These are phyloP conservation scores for Chroicocephalus ridibundus DNA, from an alignment of 2,113 vertebrate species.

Conservation along the genomic window DNA sequence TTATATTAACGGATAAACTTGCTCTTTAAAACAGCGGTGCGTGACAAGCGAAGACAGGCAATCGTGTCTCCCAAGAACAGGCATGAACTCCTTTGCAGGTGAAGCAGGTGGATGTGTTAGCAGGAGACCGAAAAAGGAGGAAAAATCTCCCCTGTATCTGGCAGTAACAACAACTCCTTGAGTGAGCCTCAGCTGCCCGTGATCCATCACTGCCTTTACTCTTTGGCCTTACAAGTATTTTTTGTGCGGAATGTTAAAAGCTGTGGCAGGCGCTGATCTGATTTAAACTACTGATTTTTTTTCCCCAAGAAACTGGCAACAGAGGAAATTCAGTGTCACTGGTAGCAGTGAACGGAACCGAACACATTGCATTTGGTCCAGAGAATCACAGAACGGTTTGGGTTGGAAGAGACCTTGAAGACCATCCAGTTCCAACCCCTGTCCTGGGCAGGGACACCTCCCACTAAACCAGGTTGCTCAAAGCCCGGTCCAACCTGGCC, in stretches of 20 bases:
- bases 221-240: background rate
- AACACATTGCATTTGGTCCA: background rate
- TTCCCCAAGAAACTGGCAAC: background rate
- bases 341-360: background rate
- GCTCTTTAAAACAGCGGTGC: background rate
- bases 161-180: background rate
- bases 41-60: background rate
- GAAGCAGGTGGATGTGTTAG: background rate
- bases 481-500: background rate
- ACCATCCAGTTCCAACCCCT: background rate
- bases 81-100: background rate
- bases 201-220: background rate
- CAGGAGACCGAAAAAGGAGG: background rate
- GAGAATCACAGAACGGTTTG: background rate
- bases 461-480: background rate
- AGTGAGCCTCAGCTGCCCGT: background rate
- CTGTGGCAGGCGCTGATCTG: background rate
- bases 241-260: background rate
- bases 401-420: background rate
- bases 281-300: background rate
- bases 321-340: fast-evolving
- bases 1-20: background rate
- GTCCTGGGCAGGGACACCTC: background rate
- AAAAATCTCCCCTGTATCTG: background rate
- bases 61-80: background rate